A percentile compares a stretch with the other conserved stretches of the same genome.
Conservation (phyloP, 2,888 invertebrate species). For the Cosmia pyralina region DNA sequence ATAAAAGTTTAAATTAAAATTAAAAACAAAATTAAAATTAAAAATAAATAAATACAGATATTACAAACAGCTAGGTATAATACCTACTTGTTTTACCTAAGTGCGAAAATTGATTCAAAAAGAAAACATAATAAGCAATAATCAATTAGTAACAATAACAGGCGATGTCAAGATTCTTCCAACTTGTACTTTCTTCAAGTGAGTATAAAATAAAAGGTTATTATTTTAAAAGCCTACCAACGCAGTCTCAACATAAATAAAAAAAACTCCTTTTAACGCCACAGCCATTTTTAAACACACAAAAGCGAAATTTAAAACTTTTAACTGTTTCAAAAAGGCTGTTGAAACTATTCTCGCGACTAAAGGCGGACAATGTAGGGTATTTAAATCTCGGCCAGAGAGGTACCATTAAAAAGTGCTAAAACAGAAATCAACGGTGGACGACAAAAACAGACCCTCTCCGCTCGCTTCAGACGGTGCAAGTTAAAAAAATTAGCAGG, state of each 20-base stretch:
- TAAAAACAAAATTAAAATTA: too few relatives aligned
- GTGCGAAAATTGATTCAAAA: too few relatives aligned
- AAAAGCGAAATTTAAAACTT: constrained; percentile 47
- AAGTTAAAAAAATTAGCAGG: constrained; percentile 30
- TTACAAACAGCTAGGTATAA: too few relatives aligned
- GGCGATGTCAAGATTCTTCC: not conserved
- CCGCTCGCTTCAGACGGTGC: constrained; percentile 46
- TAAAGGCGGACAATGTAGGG: constrained; percentile 57
- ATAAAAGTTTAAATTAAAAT: too few relatives aligned
- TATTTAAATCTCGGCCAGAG: constrained; percentile 69
- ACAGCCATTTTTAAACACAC: constrained; percentile 30
- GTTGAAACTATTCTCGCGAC: constrained; percentile 58
- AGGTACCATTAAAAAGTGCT: constrained; percentile 82
- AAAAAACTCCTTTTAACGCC: constrained; percentile 14
- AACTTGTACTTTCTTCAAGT: not conserved
- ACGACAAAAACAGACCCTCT: constrained; percentile 77
- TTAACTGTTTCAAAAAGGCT: constrained; percentile 41
- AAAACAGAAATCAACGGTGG: constrained; percentile 81
- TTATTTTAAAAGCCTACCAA: constrained; percentile 22
- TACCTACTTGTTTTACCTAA: too few relatives aligned
- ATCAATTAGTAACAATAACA: not conserved
- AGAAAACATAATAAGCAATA: too few relatives aligned
- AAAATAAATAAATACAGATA: too few relatives aligned
- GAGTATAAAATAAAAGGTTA: constrained; percentile 8
- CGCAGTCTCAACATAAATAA: not conserved